Evolutionary conservation across 1,140 invertebrate genomes (phyloP), one percentile per base, ranked within the genome.

Genomic region (Hypsibius dujardini): DNA sequence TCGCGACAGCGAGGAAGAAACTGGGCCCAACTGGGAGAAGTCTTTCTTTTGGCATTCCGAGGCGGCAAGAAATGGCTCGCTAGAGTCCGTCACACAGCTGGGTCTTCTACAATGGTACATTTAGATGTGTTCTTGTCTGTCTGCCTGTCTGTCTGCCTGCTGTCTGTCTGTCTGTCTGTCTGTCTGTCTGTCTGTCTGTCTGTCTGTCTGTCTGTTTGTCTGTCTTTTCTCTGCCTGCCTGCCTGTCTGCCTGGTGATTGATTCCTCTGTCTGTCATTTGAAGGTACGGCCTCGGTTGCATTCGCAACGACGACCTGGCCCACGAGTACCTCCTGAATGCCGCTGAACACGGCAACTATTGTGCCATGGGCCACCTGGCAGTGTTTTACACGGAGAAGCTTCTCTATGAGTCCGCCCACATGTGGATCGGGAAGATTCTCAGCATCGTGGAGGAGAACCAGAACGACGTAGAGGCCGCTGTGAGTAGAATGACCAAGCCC

Each of bases 21-120:
- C n/a, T 56, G 62, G 62, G 7, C 12, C 62, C 7, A 42, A 67
- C 42, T 67, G 42, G 12, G 42, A 12, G 42, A 12, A 15, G 45
- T 12, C 62, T 42, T 67, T 67, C 42, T 42, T 15, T 3, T 67
- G 62, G 62, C 62, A 67, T 42, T 67, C 62, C 3, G 62, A 67
- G 45, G 62, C 62, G 12, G 62, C 62, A 7, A 12, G 62, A 42
- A 67, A 67, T 45, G 62, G 62, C 12, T 15, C 12, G 12, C 12
- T 67, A 12, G 42, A 45, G 12, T 67, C 62, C 12, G 62, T 67
- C 12, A 42, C 62, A 42, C 62, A 67, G 62, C 12, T 67, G 12
- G 62, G 62, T 15, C 7, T 12, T 28, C 28, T 28, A 28, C 28
- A 28, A 28, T 28, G 28, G 28, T 28, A 28, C 28, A 28, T 28